Evolutionary conservation across 2,888 invertebrate species (phyloP), one percentile per base, ranked within the genome.

Genomic region (Listrodromus nycthemerus): DNA sequence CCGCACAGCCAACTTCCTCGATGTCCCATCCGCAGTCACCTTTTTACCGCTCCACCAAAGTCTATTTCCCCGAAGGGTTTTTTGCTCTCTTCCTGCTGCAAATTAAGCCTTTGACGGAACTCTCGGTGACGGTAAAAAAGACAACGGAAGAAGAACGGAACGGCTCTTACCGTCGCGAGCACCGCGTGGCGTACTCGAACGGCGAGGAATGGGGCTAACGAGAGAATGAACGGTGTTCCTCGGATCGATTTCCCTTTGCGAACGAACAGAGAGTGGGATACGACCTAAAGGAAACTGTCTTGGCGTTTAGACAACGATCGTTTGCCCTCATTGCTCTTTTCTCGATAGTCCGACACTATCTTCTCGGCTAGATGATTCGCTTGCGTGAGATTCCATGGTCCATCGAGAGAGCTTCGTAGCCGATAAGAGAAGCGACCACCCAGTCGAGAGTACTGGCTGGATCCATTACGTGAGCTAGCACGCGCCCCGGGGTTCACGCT

Each of bases 51-150:
- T 67, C 19, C 33, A 63, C 33, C 69, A 67, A 69, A 61, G 76
- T 73, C 80, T 41, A 73, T 80, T 83, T 77, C 80, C 80, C 80
- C 55, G 55, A 79, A 83, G 76, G 66, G 45, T 50, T 70, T 79
- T 79, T 82, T 82, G 76, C 82, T 79, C 81, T 61, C 71, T 84
- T 84, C 79, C 79, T 76, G 79, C 75, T 63, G 82, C 24, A 76
- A 80, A 84, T 84, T 82, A 74, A 84, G 71, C 82, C 82, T 84
- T 84, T 82, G 84, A 84, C 71, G 80, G 79, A 73, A 73, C 63
- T 80, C 63, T 69, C 76, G 52, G 50, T 52, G 67, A 74, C 70
- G 24, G 67, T 58, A 66, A 83, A 30, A 80, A 83, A 77, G 67
- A 45, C 80, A 21, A 73, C 55, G 73, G 37, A 45, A 27, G 50